A percentile compares a stretch with the other conserved stretches of the same genome.
Conservation (phyloP, 2,113 vertebrate species). For the Ceyx melanurus region DNA sequence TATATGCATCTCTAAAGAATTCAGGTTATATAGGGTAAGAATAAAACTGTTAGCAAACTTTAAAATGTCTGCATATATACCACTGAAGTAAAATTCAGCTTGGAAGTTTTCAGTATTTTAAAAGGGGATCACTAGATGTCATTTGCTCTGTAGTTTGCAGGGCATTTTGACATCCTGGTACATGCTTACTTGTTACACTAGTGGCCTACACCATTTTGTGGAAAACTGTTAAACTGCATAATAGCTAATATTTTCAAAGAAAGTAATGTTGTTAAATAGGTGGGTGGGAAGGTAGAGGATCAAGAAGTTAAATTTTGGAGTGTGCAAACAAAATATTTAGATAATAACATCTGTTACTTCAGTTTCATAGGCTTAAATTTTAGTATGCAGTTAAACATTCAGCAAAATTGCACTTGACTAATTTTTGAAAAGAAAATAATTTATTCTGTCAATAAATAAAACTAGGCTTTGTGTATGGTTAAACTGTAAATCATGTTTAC, state of each 20-base stretch:
- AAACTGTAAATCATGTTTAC: constrained; percentile 83
- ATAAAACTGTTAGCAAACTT: constrained; percentile 62
- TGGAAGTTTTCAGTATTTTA: constrained; percentile 66
- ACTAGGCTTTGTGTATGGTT: constrained; percentile 80
- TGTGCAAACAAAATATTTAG: constrained; percentile 72
- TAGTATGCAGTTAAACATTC: constrained; percentile 73
- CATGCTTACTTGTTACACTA: constrained; percentile 72
- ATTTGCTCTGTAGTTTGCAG: constrained; percentile 63
- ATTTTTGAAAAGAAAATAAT: constrained; percentile 82
- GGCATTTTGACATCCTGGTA: constrained; percentile 72
- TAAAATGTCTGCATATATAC: constrained; percentile 51
- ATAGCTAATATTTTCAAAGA: constrained; percentile 73
- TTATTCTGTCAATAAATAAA: constrained; percentile 83
- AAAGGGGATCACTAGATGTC: constrained; percentile 66
- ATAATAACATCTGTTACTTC: constrained; percentile 77
- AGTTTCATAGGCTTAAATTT: constrained; percentile 76
- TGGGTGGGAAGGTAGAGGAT: constrained; percentile 28
- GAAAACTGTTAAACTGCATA: constrained; percentile 76
- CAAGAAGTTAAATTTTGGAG: constrained; percentile 72
- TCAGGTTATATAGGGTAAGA: constrained; percentile 63
- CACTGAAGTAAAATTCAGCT: constrained; percentile 68
- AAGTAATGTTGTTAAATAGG: constrained; percentile 71
- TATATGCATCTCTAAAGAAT: constrained; percentile 69
- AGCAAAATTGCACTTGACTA: constrained; percentile 86
- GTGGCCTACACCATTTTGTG: constrained; percentile 76